Evolutionary conservation across 2,797 vertebrate species (phyloP), one percentile per base, ranked within the genome.

Genomic region (Arnoldichthys spilopterus): DNA sequence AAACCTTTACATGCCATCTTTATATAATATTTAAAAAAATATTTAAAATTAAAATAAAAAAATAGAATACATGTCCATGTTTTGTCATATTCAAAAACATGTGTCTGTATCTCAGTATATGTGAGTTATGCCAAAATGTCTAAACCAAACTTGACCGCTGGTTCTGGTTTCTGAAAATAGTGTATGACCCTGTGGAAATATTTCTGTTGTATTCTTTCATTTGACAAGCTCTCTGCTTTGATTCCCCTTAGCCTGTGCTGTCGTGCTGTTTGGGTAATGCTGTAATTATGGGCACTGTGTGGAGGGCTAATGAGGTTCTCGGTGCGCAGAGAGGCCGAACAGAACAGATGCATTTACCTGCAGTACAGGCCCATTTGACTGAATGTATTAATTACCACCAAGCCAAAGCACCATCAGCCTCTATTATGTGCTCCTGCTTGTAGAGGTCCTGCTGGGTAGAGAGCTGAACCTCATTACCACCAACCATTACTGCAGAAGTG

Each of bases 361-460:
- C 58, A 24, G 59, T 47, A 54, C 67, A 56, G 37, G 34, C 66
- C 47, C 49, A 43, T 81, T 68, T 72, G 62, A 79, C 73, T 63
- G 49, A 8, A 63, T 32, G 30, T 82, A 72, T 80, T 85, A 82
- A 83, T 82, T 85, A 83, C 59, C 71, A 78, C 11, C 47, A 30
- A 49, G 74, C 47, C 70, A 53, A 56, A 15, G n/a, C 72, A 74
- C 61, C 54, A 56, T 51, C 51, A 6, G 15, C 54, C 68, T 28
- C 59, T 18, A 37, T 80, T 71, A 54, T 22, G 45, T 34, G 61
- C 45, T 66, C 16, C 28, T 32, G 61, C n/a, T 56, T 56, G 34
- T 34, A 26, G 62, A 76, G 62, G n/a, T 71, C 54, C 43, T 61
- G 76, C 8, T 64, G 47, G 37, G 47, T 26, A 37, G 9, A 54